phyloP scores from a whole-genome alignment of 2,888 invertebrate genomes.

The Galerucella pusilla region DNA sequence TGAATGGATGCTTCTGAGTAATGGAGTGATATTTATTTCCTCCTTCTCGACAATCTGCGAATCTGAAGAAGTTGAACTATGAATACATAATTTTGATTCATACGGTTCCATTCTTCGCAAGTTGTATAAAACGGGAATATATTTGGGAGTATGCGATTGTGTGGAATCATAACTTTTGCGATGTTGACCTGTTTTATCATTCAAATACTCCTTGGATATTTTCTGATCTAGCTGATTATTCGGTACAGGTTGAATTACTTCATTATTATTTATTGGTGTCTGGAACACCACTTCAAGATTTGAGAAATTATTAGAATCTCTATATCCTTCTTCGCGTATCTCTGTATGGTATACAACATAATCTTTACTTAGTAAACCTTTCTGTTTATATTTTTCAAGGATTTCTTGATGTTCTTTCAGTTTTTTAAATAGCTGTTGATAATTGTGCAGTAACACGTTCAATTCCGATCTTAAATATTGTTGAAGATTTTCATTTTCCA shows the following conservation, averaged over 20 bases:
- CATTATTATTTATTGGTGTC: not conserved
- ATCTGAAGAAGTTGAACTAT: not conserved
- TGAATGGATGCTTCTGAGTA: not conserved
- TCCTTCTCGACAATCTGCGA: not conserved
- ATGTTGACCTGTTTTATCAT: not conserved
- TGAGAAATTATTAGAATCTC: not conserved
- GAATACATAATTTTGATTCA: conserved; percentile 3
- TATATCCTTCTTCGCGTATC: not conserved
- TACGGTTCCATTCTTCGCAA: conserved; percentile 2
- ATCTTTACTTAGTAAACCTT: not conserved
- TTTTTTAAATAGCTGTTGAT: not conserved
- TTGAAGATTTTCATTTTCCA: not conserved
- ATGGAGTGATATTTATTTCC: not conserved
- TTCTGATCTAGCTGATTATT: not conserved
- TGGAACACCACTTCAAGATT: not conserved
- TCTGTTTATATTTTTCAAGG: not conserved
- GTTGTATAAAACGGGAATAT: not conserved
- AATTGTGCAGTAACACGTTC: not conserved
- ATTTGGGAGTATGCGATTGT: not conserved
- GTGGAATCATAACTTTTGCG: not conserved
- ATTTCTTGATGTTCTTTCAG: not conserved
- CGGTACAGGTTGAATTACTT: not conserved
- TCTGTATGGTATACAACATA: not conserved
- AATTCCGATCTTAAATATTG: not conserved
- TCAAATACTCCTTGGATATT: not conserved